phyloP scores from a whole-genome alignment of 2,113 vertebrate genomes.

The Antechinus stuartii region DNA sequence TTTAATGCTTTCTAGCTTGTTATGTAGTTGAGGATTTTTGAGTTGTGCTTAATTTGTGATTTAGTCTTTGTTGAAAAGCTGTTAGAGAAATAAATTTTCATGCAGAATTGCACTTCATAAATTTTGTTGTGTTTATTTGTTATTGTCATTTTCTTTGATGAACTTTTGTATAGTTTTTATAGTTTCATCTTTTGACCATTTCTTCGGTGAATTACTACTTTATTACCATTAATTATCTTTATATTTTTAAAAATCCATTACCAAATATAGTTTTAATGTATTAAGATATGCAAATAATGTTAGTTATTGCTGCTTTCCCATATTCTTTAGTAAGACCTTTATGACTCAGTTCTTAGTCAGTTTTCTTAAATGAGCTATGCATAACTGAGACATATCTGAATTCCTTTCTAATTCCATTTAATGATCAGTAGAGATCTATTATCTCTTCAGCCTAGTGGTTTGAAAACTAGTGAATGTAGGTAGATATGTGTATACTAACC shows the following conservation, averaged over 20 bases:
- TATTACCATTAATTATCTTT: neutral
- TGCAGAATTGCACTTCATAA: neutral
- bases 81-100: neutral
- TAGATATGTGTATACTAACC: no score
- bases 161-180: neutral
- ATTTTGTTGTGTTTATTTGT: neutral
- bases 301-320: no score
- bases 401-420: no score
- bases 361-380: no score
- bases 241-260: neutral
- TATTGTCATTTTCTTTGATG: neutral
- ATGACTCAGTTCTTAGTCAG: no score
- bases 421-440: no score
- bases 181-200: neutral
- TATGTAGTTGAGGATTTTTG: neutral
- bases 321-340: no score
- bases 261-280: neutral
- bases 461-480: no score
- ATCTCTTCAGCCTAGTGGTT: no score
- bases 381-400: no score
- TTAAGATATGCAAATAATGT: neutral
- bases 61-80: neutral
- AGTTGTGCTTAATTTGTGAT: neutral
- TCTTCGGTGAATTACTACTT: neutral
- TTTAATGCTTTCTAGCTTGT: neutral